These are phyloP conservation scores for Cerceris ruficornis DNA, from an alignment of 2,888 invertebrate species.

Conservation along the genomic window DNA sequence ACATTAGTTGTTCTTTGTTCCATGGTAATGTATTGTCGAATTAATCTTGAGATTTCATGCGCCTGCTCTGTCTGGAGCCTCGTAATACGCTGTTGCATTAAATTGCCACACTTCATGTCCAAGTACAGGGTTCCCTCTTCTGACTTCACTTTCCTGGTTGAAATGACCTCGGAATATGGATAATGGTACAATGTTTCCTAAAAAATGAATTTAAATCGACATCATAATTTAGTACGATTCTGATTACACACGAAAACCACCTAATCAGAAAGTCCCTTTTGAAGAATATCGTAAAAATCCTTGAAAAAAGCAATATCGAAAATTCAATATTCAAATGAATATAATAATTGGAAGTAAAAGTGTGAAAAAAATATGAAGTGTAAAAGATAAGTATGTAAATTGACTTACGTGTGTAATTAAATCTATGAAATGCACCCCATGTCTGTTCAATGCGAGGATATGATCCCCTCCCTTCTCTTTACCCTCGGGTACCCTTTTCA, in stretches of 20 bases:
- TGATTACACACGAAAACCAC: not conserved
- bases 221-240: not conserved
- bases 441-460: slow-evolving; percentile 95
- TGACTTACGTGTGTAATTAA: slow-evolving; percentile 89
- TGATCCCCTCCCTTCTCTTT: slow-evolving; percentile 88
- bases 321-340: too few relatives aligned
- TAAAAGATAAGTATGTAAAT: not conserved
- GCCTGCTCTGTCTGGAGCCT: slow-evolving; percentile 98
- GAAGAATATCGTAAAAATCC: too few relatives aligned
- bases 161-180: slow-evolving; percentile 97
- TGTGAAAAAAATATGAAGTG: too few relatives aligned
- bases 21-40: slow-evolving; percentile 98
- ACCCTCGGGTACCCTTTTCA: slow-evolving; percentile 90
- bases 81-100: slow-evolving; percentile 97
- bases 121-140: slow-evolving; percentile 95
- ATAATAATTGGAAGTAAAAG: too few relatives aligned
- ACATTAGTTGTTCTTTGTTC: slow-evolving; percentile 84
- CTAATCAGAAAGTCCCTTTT: too few relatives aligned
- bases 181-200: slow-evolving; percentile 95
- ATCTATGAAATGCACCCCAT: slow-evolving; percentile 96
- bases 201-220: slow-evolving; percentile 24
- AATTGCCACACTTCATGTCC: slow-evolving; percentile 98
- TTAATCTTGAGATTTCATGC: slow-evolving; percentile 97
- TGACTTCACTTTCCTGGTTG: slow-evolving; percentile 95
- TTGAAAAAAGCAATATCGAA: too few relatives aligned